Evolutionary conservation across 2,888 invertebrate genomes (phyloP).

Genomic region (Sesamia inferens): DNA sequence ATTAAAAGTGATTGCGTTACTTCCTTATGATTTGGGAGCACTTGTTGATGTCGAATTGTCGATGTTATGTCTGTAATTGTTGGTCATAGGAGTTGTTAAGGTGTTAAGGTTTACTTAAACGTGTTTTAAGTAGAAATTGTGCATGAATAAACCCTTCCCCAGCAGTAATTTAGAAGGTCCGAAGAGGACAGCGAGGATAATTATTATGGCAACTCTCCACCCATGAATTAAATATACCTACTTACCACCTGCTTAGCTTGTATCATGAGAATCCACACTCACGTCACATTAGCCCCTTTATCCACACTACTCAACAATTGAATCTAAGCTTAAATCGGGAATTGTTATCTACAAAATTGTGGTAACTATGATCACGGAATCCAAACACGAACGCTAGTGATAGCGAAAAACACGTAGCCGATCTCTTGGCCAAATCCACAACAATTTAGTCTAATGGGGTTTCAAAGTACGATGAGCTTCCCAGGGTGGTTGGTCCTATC

Average conservation of each 20-base stretch:
- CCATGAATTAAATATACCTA: background rate
- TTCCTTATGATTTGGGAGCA: conserved; percentile 33
- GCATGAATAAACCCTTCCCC: background rate
- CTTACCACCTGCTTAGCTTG: background rate
- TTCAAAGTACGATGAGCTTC: background rate
- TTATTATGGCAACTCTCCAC: background rate
- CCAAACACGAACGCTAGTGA: background rate
- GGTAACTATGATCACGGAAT: background rate
- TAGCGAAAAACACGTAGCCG: background rate
- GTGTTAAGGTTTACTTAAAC: background rate
- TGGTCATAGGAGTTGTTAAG: background rate
- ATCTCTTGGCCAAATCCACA: background rate
- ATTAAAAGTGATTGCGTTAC: conserved; percentile 36
- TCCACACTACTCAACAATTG: background rate
- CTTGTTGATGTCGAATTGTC: conserved; percentile 12
- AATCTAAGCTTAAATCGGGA: background rate
- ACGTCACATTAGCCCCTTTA: background rate
- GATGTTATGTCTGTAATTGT: conserved; percentile 2
- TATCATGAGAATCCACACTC: background rate
- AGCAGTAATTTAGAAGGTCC: too few relatives aligned
- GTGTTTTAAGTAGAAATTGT: background rate
- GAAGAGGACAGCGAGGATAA: background rate
- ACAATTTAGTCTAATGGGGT: background rate
- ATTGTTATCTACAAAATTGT: background rate
- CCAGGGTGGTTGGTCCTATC: background rate